A percentile compares a stretch with the other conserved stretches of the same genome.
These are phyloP conservation scores for Typhlichthys eigenmanni DNA, from an alignment of 2,797 vertebrate genomes.

Conservation along the genomic window DNA sequence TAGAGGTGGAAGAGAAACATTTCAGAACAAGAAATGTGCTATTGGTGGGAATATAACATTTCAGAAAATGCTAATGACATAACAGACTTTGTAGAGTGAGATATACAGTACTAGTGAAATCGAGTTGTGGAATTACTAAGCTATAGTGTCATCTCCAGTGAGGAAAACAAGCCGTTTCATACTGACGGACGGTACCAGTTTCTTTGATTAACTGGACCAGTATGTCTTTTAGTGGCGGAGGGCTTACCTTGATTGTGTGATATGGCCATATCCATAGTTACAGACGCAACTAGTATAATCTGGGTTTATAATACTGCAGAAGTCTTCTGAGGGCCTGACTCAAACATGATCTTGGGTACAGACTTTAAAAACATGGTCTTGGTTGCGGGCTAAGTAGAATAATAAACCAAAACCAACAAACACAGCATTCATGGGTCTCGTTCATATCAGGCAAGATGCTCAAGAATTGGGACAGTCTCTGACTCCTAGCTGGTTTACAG, in stretches of 20 bases:
- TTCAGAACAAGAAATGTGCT: constrained; percentile 17
- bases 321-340: too few relatives aligned
- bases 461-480: background rate
- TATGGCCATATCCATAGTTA: background rate
- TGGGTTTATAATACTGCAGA: too few relatives aligned
- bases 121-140: constrained; percentile 28
- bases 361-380: too few relatives aligned
- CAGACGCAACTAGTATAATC: background rate
- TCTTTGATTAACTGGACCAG: constrained; percentile 9
- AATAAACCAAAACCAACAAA: too few relatives aligned
- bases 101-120: constrained; percentile 28
- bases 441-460: background rate
- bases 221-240: background rate
- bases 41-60: background rate
- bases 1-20: constrained; percentile 24
- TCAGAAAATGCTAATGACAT: background rate
- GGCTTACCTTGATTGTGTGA: background rate
- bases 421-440: background rate
- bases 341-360: too few relatives aligned
- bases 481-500: too few relatives aligned
- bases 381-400: background rate
- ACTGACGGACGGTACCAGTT: constrained; percentile 6
- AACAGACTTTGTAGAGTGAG: constrained; percentile 10
- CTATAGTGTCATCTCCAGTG: constrained; percentile 7
- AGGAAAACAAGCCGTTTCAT: background rate